Base-by-base conservation (phyloP, 2,797 vertebrate species). In the Chromobotia macracanthus region DNA sequence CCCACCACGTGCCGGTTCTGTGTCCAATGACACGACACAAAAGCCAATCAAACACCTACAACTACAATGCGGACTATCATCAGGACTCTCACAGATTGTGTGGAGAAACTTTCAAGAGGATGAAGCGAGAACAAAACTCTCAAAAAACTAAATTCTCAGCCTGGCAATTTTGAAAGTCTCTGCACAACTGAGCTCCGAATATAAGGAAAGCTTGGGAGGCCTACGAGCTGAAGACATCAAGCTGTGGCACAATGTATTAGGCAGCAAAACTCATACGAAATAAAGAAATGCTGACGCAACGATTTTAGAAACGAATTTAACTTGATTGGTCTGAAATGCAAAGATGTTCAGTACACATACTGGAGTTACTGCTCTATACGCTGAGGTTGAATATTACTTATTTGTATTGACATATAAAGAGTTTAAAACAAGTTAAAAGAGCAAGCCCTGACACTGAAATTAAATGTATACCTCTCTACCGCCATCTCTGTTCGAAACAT, bases 1-100 rank as follows among this genome's bases (percentile, higher is more conserved):
- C 41, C 46, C 65, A 69, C 78, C 41, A 35, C 35, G 53, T 72
- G 71, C 71, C 77, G 70, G 83, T 77, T 78, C 78, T 72, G 81
- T 28, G 21, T 63, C 73, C 81, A 80, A 72, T 50, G 13, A 80
- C 78, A 80, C n/a, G 44, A 67, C 23, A n/a, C 38, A 25, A 35
- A 70, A 35, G 56, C 55, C 35, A 64, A 74, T 75, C 58, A 58
- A 67, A 74, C 69, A 46, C 23, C 5, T 56, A 18, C 51, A 46
- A 35, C 5, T 56, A 18, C 51, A 67, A 25, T 12, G n/a, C 23
- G 64, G 23, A 15, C 70, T 72, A 48, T 70, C 73, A 67, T 35
- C 19, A 25, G 21, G 31, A 71, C 38, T 65, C 75, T 16, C 48
- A 70, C 69, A 53, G 7, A 41, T 18, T 18, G 16, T 31, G 16